Conservation (phyloP, 2,888 invertebrate genomes). For the Phengaris alcon region DNA sequence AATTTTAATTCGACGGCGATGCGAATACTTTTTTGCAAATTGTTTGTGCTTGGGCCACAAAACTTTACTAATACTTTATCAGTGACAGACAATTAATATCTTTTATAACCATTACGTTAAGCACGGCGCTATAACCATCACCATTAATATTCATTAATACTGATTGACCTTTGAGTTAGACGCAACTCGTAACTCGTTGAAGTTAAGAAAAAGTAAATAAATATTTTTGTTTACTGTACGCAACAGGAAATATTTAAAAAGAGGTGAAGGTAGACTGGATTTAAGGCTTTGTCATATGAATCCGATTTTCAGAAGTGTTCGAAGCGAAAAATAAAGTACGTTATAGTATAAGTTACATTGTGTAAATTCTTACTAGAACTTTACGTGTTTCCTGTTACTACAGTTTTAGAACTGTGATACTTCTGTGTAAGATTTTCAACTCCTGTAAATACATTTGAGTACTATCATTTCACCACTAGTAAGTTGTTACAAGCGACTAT, state of each 20-base stretch:
- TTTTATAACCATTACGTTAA: neutral
- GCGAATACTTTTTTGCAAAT: too few species aligned
- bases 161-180: neutral
- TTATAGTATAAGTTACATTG: too few species aligned
- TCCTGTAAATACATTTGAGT: too few species aligned
- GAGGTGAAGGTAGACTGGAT: conserved; percentile 17
- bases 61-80: neutral
- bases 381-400: too few species aligned
- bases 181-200: neutral
- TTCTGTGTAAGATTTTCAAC: too few species aligned
- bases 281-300: neutral
- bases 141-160: conserved; percentile 3
- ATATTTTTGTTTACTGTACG: neutral
- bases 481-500: too few species aligned
- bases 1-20: too few species aligned
- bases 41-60: neutral
- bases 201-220: conserved; percentile 4
- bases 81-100: neutral
- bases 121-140: neutral
- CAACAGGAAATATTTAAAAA: neutral
- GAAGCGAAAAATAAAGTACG: too few species aligned
- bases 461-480: too few species aligned
- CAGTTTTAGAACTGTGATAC: too few species aligned
- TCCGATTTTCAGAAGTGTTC: neutral
- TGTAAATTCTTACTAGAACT: too few species aligned